Evolutionary conservation across 2,113 vertebrate species (phyloP), one percentile per base, ranked within the genome.

Genomic region (Butorides virescens): DNA sequence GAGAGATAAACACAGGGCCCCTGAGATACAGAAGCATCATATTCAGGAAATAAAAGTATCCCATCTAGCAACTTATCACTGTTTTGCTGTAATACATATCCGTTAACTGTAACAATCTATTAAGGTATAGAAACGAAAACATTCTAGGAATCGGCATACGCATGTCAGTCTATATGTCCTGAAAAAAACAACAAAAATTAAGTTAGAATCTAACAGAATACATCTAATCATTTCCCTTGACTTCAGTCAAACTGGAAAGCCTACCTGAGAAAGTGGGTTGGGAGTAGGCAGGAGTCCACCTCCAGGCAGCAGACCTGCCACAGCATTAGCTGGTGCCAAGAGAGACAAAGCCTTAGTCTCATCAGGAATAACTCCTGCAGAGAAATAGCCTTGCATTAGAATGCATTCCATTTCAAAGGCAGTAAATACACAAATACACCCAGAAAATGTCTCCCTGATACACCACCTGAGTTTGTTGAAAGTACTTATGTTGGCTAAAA

Each of bases 341-440:
- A 99, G 98, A 97, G 99, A 99, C 98, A 99, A 99, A 98, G 99
- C 99, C 99, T 99, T 99, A 98, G 99, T 99, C 98, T 99, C 99
- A 98, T 99, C 99, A 98, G 99, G 99, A 99, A 99, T 99, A 96
- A 99, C 99, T 99, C 99, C 99, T 99, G 98, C 98, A 99, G 98
- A 98, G 96, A 98, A 98, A 99, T 58, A 98, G 93, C 94, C 97
- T 85, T 15, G 98, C 98, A 98, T 99, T 98, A 99, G 98, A 96
- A 92, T 0, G 77, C 95, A 91, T 55, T n/a, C 97, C 94, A 88
- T 72, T 82, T 34, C 71, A 78, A 97, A 86, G 96, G 96, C 98
- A 98, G 98, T 98, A 98, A 98, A 99, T 97, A 99, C 98, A 99
- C 98, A 99, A 98, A 98, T 98, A 98, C 98, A 98, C 98, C 98